Base-by-base conservation (phyloP, 2,113 vertebrate genomes). In the Calyptommatus sinebrachiatus region DNA sequence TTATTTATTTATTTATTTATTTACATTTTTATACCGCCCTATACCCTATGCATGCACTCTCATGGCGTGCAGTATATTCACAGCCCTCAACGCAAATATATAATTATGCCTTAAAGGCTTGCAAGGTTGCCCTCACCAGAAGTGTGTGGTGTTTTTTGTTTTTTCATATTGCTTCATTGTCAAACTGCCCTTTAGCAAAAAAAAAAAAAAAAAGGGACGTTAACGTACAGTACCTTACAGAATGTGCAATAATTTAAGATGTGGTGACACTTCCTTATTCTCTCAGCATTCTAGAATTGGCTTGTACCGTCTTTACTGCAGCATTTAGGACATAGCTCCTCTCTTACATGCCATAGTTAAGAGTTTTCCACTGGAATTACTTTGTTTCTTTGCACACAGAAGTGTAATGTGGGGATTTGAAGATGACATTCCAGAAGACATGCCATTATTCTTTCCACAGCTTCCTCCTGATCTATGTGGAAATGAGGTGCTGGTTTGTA, bases 401-500 rank as follows among this genome's bases (percentile, higher is more conserved):
- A 21, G n/a, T 41, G 26, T 69, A 57, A 81, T 81, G 79, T 81
- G 73, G 53, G 73, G 48, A 81, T 48, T 10, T 70, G 79, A 63
- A 81, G 79, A 69, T 50, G 53, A 16, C 41, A 62, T 0, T 46
- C 79, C 35, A 46, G 79, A 81, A 57, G 73, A 75, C 28, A 70
- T 3, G 8, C 65, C 6, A 5, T 41, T 12, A n/a, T 76, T 48
- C n/a, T 70, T 1, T 60, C 79, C 79, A 28, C 65, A 69, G 53
- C 79, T 81, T 70, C 79, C 79, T 81, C 2, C 53, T 76, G 73
- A 76, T 70, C 73, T 81, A 7, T 75, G 79, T 70, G 73, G 28
- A 76, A 50, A 62, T 76, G 73, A 81, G 65, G 72, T 74, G 72
- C 73, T 70, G 73, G 73, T 81, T 62, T 48, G 53, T 76, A 70